Evolutionary conservation across 2,888 invertebrate genomes (phyloP).

Genomic region (Aplocera efformata): DNA sequence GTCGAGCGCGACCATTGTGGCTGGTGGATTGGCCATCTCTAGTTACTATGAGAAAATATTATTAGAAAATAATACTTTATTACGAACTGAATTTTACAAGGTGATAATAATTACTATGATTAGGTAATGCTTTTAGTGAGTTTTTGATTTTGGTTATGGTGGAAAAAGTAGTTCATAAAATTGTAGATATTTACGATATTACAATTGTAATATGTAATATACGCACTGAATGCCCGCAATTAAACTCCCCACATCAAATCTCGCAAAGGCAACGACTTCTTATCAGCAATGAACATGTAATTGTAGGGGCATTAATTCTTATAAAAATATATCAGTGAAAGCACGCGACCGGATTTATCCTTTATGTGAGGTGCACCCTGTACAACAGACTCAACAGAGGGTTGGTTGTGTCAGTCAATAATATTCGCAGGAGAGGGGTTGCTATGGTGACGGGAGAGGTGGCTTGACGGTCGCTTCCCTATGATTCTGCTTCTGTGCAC

Average conservation of each 20-base stretch:
- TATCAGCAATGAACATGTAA: conserved; percentile 66
- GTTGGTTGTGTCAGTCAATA: conserved; percentile 61
- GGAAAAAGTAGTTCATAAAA: too few relatives aligned
- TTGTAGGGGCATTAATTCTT: conserved; percentile 53
- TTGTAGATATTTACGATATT: not conserved
- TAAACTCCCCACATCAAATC: conserved; percentile 43
- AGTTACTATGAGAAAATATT: conserved; percentile 52
- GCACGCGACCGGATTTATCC: conserved; percentile 42
- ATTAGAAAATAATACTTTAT: conserved; percentile 38
- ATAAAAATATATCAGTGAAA: conserved; percentile 62
- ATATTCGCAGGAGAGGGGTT: conserved; percentile 66
- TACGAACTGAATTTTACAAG: not conserved
- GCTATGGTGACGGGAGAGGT: conserved; percentile 70
- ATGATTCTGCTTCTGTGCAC: conserved; percentile 43
- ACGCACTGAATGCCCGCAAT: conserved; percentile 37
- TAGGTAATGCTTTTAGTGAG: too few relatives aligned
- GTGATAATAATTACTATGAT: too few relatives aligned
- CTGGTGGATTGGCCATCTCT: conserved; percentile 32
- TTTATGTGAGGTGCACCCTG: conserved; percentile 12
- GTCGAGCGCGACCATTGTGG: conserved; percentile 40
- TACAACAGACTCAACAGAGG: conserved; percentile 16
- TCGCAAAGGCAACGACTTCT: conserved; percentile 51
- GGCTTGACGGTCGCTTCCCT: conserved; percentile 45
- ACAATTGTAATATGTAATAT: conserved; percentile 29
- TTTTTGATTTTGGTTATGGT: too few relatives aligned